Base-by-base conservation (phyloP, 2,113 vertebrate species). In the Syngnathus scovelli region DNA sequence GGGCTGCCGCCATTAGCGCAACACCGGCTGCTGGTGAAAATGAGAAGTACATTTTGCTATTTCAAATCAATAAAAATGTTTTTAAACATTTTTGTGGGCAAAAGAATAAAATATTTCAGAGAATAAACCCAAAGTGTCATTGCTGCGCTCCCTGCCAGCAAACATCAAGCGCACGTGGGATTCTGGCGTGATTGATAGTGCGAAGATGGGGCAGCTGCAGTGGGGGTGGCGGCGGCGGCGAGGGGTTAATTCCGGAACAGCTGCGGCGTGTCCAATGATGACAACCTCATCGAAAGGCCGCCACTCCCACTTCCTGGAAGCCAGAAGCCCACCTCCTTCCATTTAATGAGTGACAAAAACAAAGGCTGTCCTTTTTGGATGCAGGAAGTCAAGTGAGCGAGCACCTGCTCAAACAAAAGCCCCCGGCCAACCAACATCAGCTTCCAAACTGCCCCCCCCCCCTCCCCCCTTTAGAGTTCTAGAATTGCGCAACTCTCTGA, bases 361-460 rank as follows among this genome's bases (percentile, higher is more conserved):
- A 62, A 23, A 44, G 61, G n/a, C 61, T 12, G 19, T n/a, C 61
- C 12, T 62, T n/a, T 62, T 56, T 56, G 55, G n/a, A 27, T 5
- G 23, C 13, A 62, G 44, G 61, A 44, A 62, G n/a, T 44, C 43
- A 62, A 62, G 61, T 7, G 12, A 16, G 61, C n/a, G 44, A 62
- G 27, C 61, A 62, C 61, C 61, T 62, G 61, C 39, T 62, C 61
- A 62, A 62, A 62, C 61, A 62, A 62, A 61, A 15, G 12, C 23
- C 13, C 12, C 12, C 55, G 1, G 23, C 5, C 27, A 33, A 33
- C 27, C 27, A 33, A 3, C 27, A 33, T 33, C 27, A 33, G 27
- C 27, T 33, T 33, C n/a, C 1, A 56, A 1, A 6, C 2, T 36
- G 13, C 0, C 1, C 55, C 23, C 23, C 1, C 23, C 13, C 27